Conservation (phyloP, 2,797 vertebrate species). For the Poecile montanus region DNA sequence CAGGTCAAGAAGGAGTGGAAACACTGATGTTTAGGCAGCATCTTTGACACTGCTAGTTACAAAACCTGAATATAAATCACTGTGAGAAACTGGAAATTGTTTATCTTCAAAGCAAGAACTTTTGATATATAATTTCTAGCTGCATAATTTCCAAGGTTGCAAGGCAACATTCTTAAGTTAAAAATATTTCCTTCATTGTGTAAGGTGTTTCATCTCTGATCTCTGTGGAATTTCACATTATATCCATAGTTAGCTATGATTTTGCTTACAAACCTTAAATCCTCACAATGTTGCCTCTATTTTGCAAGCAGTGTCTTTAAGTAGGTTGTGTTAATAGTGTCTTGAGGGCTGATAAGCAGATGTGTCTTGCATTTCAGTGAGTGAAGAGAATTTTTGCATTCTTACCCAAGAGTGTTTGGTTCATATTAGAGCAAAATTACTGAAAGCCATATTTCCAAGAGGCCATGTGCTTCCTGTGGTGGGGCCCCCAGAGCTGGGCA, state of each 20-base stretch:
- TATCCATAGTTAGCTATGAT: not conserved
- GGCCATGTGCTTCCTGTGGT: not conserved
- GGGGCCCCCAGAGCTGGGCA: fast-evolving
- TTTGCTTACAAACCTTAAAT: not conserved
- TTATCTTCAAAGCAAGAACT: not conserved
- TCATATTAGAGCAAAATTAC: not conserved
- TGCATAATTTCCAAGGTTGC: not conserved
- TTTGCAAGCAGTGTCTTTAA: not conserved
- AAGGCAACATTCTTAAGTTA: not conserved
- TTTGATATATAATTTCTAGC: not conserved
- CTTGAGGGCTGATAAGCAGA: not conserved
- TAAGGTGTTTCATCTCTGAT: not conserved
- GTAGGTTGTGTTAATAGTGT: not conserved
- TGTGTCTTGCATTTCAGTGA: not conserved
- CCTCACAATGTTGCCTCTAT: not conserved
- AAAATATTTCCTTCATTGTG: not conserved
- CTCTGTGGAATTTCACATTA: not conserved
- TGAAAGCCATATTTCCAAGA: not conserved
- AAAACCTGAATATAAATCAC: not conserved
- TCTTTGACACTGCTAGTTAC: not conserved
- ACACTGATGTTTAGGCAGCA: not conserved
- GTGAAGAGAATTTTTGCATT: not conserved
- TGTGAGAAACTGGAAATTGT: not conserved
- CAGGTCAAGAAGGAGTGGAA: not conserved
- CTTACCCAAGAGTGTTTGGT: not conserved